Evolutionary conservation across 2,113 vertebrate genomes (phyloP), one percentile per base, ranked within the genome.

Genomic region (Cyprinus carpio): DNA sequence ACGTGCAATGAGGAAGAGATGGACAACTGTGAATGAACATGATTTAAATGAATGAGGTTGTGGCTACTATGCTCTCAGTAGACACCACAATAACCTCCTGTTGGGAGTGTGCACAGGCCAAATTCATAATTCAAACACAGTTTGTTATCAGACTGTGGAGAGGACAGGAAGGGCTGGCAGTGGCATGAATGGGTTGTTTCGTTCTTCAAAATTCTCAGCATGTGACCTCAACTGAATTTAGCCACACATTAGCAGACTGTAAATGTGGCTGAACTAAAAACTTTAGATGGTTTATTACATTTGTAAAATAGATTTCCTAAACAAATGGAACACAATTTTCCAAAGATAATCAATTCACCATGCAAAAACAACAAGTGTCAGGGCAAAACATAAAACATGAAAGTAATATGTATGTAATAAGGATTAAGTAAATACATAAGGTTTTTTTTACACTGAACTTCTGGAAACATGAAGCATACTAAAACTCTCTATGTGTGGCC

Each of bases 1-100:
- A 18, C 23, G 2, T 40, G 11, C 34, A n/a, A 15, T 62, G 31
- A 62, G 34, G 20, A 78, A 78, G 76, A 62, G 76, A 79, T 62
- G 23, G 37, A 72, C 20, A 77, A 60, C 56, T 62, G 49, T 76
- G 23, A 62, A 62, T 62, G 12, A 79, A 25, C 62, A 25, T n/a
- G 12, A 79, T 40, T 62, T 62, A 56, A 79, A 79, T 62, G 31
- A 62, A 60, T 40, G 46, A 37, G 54, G 51, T 58, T 78, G 49
- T 58, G 51, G 49, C 8, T 78, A 37, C 75, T n/a, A 58, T 58
- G 9, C 29, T 72, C 27, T 54, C 12, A 69, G 60, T n/a, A 40
- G 20, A 72, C 4, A 40, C 34, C 4, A 40, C 10, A 43, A n/a
- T 43, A 72, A 49, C 75, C 75, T 58, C 29, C 29, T 23, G 75